A percentile compares a stretch with the other conserved stretches of the same genome.
Evolutionary conservation across 2,113 vertebrate species (phyloP).

Genomic region (Sporophila hypoxantha): DNA sequence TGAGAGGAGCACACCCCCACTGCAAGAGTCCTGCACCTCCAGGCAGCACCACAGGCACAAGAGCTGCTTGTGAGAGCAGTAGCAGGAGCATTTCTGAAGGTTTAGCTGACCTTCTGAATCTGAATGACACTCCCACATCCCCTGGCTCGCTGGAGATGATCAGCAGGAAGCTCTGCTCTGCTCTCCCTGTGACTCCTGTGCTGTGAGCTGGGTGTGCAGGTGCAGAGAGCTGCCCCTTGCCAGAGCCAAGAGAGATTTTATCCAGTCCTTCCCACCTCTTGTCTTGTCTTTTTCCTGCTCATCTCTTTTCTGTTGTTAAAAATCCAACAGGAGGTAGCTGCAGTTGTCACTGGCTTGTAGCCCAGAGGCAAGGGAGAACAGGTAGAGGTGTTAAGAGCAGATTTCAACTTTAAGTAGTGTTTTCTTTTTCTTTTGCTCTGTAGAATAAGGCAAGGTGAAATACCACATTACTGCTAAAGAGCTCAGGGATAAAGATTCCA

Average conservation of each 20-base stretch:
- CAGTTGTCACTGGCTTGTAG: slow-evolving; percentile 4
- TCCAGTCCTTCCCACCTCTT: neutral
- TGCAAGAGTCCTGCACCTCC: neutral
- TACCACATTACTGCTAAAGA: neutral
- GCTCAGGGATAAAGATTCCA: neutral
- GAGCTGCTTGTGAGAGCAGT: neutral
- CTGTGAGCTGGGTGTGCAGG: neutral
- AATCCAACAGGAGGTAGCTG: neutral
- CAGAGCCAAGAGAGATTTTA: neutral
- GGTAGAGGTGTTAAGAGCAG: neutral
- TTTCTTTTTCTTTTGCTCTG: neutral
- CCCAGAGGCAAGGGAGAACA: neutral
- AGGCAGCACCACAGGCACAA: neutral
- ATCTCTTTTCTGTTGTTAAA: neutral
- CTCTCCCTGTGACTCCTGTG: neutral
- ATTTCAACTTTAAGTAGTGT: neutral
- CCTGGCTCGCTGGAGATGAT: neutral
- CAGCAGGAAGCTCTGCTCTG: neutral
- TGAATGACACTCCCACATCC: neutral
- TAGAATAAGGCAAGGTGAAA: neutral
- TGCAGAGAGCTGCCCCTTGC: neutral
- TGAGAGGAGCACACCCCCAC: neutral
- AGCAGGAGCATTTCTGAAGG: neutral
- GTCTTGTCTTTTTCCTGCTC: slow-evolving; percentile 49
- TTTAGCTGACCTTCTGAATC: neutral